phyloP scores from a whole-genome alignment of 2,113 vertebrate species.

The Setophaga kirtlandii region DNA sequence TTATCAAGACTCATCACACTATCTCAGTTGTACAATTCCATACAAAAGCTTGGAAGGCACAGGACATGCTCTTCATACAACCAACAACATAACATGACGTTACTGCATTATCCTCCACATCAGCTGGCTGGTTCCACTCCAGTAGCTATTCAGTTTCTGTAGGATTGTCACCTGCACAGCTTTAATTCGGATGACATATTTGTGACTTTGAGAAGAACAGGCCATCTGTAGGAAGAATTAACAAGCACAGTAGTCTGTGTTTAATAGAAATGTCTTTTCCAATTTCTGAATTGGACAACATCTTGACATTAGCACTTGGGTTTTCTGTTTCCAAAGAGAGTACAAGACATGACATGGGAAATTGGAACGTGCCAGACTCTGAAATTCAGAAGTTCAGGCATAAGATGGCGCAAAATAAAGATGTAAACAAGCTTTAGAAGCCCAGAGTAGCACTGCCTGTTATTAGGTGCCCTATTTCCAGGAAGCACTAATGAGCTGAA shows the following conservation, averaged over 20 bases:
- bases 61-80: not conserved
- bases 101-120: not conserved
- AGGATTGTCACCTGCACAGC: not conserved
- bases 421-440: conserved; percentile 5
- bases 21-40: not conserved
- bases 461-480: conserved; percentile 24
- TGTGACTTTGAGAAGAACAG: not conserved
- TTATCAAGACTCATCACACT: not conserved
- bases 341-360: not conserved
- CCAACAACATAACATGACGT: not conserved
- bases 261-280: not conserved
- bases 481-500: conserved; percentile 49
- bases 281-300: not conserved
- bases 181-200: not conserved
- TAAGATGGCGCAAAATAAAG: not conserved
- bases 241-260: not conserved
- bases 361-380: not conserved
- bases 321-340: not conserved
- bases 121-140: not conserved
- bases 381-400: not conserved
- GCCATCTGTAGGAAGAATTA: not conserved
- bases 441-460: not conserved
- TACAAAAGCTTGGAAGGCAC: not conserved
- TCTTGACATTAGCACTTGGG: not conserved
- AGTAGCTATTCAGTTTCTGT: not conserved